These are phyloP conservation scores for Pilophorus perplexus DNA, from an alignment of 2,888 invertebrate genomes.

Conservation along the genomic window DNA sequence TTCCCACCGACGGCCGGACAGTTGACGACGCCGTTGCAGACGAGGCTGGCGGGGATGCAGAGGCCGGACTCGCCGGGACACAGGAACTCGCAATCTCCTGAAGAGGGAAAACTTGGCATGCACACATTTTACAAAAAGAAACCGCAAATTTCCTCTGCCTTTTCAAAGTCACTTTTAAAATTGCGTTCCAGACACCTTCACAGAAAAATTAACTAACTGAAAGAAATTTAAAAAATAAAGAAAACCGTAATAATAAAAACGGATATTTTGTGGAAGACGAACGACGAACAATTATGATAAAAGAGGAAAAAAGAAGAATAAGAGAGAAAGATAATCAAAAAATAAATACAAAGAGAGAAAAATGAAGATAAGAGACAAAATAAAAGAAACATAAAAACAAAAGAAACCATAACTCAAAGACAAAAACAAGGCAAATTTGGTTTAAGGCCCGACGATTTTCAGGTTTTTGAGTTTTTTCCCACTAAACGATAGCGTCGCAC, in stretches of 20 bases:
- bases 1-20: slow-evolving; percentile 63
- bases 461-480: too few species aligned
- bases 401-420: too few species aligned
- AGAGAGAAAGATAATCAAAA: not conserved
- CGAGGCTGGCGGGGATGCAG: slow-evolving; percentile 77
- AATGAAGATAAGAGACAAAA: not conserved
- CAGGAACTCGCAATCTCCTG: slow-evolving; percentile 70
- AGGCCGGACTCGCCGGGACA: slow-evolving; percentile 81
- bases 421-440: too few species aligned
- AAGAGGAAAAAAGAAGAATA: not conserved
- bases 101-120: not conserved
- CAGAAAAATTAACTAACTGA: not conserved
- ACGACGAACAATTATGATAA: not conserved
- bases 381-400: not conserved
- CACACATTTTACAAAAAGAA: too few species aligned
- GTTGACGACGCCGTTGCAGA: slow-evolving; percentile 85
- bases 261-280: not conserved
- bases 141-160: not conserved
- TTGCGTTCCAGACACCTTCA: not conserved
- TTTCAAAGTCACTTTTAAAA: not conserved
- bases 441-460: too few species aligned
- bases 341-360: not conserved
- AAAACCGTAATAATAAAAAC: not conserved
- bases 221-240: too few species aligned
- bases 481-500: too few species aligned